Percentiles rank a stretch among this genome's conserved stretches.
Evolutionary conservation across 1,140 invertebrate genomes (phyloP).

Genomic region (Pinna nobilis): DNA sequence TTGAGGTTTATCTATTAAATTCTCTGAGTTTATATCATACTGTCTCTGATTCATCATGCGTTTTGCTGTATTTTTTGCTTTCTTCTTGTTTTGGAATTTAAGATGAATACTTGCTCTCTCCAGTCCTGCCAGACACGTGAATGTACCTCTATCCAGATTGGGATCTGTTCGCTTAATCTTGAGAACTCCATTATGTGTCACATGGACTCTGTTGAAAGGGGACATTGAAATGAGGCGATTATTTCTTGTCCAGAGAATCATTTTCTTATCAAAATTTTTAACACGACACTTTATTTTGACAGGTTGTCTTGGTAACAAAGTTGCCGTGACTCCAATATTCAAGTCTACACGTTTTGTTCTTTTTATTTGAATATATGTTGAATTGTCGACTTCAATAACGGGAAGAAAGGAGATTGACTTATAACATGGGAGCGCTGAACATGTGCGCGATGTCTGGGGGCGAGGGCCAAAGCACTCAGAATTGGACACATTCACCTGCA

Average conservation of each 20-base stretch:
- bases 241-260: conserved; percentile 55
- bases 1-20: conserved; percentile 37
- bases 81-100: conserved; percentile 31
- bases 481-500: conserved; percentile 45
- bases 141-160: conserved; percentile 22
- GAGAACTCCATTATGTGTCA: conserved; percentile 33
- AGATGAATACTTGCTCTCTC: conserved; percentile 32
- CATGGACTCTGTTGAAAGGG: conserved; percentile 25
- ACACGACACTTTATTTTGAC: conserved; percentile 54
- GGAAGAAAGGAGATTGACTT: conserved; percentile 34
- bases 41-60: conserved; percentile 22
- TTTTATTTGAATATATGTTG: conserved; percentile 55
- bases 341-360: conserved; percentile 46
- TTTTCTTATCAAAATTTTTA: conserved; percentile 49
- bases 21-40: neutral
- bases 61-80: conserved; percentile 31
- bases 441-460: conserved; percentile 41
- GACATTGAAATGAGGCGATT: conserved; percentile 37
- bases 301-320: conserved; percentile 48
- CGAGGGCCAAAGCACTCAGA: conserved; percentile 42
- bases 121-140: conserved; percentile 40
- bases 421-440: conserved; percentile 43
- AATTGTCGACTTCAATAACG: conserved; percentile 54
- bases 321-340: conserved; percentile 44
- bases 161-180: conserved; percentile 44